Evolutionary conservation across 2,113 vertebrate species (phyloP).

Genomic region (Sporophila hypoxantha): DNA sequence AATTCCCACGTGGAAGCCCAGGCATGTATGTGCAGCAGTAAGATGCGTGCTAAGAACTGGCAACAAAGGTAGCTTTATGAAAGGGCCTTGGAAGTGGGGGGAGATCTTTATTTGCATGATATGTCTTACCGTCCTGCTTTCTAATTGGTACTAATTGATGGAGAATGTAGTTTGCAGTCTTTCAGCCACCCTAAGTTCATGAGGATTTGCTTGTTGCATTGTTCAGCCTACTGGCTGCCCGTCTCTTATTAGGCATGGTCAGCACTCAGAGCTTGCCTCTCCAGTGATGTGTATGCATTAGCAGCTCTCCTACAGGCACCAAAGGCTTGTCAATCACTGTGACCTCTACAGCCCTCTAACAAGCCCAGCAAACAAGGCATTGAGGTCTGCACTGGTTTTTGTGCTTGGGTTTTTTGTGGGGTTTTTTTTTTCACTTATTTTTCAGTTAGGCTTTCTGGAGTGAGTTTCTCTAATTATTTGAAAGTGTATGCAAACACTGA

Average conservation of each 20-base stretch:
- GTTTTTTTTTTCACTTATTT: conserved; percentile 26
- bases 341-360: conserved; percentile 62
- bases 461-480: conserved; percentile 68
- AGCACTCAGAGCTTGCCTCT: conserved; percentile 37
- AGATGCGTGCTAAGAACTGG: background rate
- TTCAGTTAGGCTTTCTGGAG: conserved; percentile 41
- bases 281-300: conserved; percentile 51
- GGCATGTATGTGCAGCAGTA: background rate
- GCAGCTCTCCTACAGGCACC: conserved; percentile 54
- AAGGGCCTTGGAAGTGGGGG: background rate
- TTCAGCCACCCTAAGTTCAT: background rate
- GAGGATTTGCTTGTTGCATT: conserved; percentile 29
- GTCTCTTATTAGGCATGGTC: conserved; percentile 54
- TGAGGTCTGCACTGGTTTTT: conserved; percentile 37
- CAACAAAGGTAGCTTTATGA: conserved; percentile 33
- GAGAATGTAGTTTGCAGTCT: conserved; percentile 56
- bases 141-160: conserved; percentile 61
- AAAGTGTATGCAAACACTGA: conserved; percentile 75
- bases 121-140: background rate
- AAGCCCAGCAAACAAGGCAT: conserved; percentile 68
- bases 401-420: background rate
- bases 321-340: conserved; percentile 71
- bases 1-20: background rate
- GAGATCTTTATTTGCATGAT: background rate
- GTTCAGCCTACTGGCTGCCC: conserved; percentile 46